phyloP scores from a whole-genome alignment of 1,140 invertebrate species.

The Lasaia peninsularis region DNA sequence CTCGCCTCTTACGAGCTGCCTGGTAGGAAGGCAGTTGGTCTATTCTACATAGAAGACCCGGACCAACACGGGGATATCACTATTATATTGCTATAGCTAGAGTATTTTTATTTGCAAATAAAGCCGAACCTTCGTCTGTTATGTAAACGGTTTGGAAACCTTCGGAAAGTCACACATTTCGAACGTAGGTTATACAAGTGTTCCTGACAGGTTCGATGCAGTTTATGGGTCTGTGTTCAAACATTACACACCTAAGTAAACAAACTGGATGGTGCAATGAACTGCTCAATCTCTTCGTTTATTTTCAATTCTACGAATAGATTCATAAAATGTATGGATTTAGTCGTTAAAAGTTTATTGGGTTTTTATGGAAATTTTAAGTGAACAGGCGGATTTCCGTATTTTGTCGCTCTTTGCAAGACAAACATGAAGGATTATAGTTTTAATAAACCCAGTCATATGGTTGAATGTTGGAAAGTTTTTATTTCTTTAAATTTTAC shows the following conservation, averaged over 20 bases:
- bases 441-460: too few relatives aligned
- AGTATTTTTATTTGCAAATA: slow-evolving; percentile 4
- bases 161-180: slow-evolving; percentile 15
- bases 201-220: slow-evolving; percentile 23
- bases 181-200: slow-evolving; percentile 15
- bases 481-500: too few relatives aligned
- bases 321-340: slow-evolving; percentile 43
- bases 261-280: slow-evolving; percentile 40
- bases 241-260: slow-evolving; percentile 53
- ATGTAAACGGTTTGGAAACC: slow-evolving; percentile 13
- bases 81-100: background rate
- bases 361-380: slow-evolving; percentile 17
- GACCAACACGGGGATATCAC: too few relatives aligned
- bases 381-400: slow-evolving; percentile 5
- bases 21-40: too few relatives aligned
- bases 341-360: slow-evolving; percentile 37
- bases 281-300: slow-evolving; percentile 37
- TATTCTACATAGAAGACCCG: too few relatives aligned
- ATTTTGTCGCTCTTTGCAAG: background rate
- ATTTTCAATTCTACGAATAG: slow-evolving; percentile 40
- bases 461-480: too few relatives aligned
- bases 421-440: background rate
- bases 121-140: slow-evolving; percentile 10
- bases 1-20: too few relatives aligned
- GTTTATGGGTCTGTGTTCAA: slow-evolving; percentile 47